Evolutionary conservation across 2,888 invertebrate species (phyloP).

Genomic region (Mylabris sibirica): DNA sequence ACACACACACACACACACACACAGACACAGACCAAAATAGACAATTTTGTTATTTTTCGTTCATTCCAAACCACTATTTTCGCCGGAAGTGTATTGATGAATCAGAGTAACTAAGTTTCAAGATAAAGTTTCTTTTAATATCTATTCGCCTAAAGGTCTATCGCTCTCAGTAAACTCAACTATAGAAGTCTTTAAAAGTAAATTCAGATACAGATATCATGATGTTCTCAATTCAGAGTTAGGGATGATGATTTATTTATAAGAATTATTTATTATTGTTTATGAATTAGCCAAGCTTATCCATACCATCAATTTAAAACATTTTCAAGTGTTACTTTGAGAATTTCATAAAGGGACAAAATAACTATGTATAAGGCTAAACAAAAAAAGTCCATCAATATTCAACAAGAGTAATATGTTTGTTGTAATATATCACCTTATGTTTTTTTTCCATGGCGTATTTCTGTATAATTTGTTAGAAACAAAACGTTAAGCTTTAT

Average conservation of each 20-base stretch:
- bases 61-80: not conserved
- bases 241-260: constrained; percentile 6
- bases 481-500: not conserved
- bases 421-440: not conserved
- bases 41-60: not conserved
- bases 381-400: too few relatives aligned
- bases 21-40: not conserved
- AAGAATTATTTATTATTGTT: not conserved
- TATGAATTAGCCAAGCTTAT: not conserved
- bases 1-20: not conserved
- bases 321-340: not conserved
- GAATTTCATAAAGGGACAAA: too few relatives aligned
- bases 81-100: not conserved
- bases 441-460: not conserved
- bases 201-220: not conserved
- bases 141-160: not conserved
- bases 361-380: too few relatives aligned
- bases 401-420: not conserved
- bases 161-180: not conserved
- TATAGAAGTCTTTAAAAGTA: not conserved
- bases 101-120: not conserved
- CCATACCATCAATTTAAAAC: not conserved
- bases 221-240: not conserved
- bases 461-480: not conserved
- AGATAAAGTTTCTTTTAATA: not conserved